Conservation (phyloP, 2,888 invertebrate species). For the Scaptomyza polygonia region DNA sequence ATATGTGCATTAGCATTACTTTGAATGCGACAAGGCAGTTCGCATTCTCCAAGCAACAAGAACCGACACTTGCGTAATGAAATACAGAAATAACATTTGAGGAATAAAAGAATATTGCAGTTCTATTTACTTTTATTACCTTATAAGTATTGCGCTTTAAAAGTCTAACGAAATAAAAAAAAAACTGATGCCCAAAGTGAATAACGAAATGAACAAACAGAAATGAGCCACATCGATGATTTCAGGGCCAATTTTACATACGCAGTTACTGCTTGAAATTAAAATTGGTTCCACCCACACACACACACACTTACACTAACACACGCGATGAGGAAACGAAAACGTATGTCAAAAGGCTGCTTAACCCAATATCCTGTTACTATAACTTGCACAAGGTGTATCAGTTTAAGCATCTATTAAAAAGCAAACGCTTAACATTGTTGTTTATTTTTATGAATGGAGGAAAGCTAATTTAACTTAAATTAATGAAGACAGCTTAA, state of each 20-base stretch:
- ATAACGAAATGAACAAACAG: conserved; percentile 4
- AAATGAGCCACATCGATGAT: conserved; percentile 37
- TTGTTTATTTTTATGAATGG: too few relatives aligned
- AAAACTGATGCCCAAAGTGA: conserved; percentile 29
- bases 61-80: too few relatives aligned
- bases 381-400: conserved; percentile 1
- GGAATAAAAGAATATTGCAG: too few relatives aligned
- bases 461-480: too few relatives aligned
- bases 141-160: too few relatives aligned
- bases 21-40: too few relatives aligned
- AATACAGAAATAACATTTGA: too few relatives aligned
- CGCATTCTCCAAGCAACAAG: too few relatives aligned
- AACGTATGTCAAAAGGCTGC: conserved; percentile 36
- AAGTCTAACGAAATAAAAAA: too few relatives aligned
- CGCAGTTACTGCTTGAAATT: conserved; percentile 65
- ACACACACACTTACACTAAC: conserved; percentile 12
- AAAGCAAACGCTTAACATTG: background rate
- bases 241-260: conserved; percentile 59
- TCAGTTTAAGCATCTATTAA: background rate
- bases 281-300: conserved; percentile 54
- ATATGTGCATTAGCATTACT: too few relatives aligned
- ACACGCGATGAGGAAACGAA: conserved; percentile 6
- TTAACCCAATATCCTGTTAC: conserved; percentile 3
- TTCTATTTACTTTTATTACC: too few relatives aligned
- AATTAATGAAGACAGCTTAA: too few relatives aligned